Evolutionary conservation across 2,113 vertebrate genomes (phyloP), one percentile per base, ranked within the genome.

Genomic region (Brienomyrus longianalis): DNA sequence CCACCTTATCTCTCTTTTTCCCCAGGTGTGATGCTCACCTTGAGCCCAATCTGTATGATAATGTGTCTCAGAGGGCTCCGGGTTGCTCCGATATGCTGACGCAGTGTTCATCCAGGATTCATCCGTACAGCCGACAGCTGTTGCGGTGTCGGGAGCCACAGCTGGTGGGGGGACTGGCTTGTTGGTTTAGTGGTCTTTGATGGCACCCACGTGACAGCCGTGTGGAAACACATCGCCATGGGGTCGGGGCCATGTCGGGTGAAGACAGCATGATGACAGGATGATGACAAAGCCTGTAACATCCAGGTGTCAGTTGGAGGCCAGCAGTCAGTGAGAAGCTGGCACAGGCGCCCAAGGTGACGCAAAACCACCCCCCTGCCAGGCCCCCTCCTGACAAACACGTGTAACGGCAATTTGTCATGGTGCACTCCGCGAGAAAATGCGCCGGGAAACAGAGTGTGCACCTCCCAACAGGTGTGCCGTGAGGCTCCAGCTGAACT

Each of bases 31-130:
- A 39, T 70, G 83, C 43, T 43, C 90, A 92, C 88, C 88, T 91
- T 91, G 87, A 91, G 83, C 50, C 89, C 86, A 70, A 23, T 91
- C 90, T 47, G 51, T 31, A 90, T 90, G 87, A 91, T 47, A 90
- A 51, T 77, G 43, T 43, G 39, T 87, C 74, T 90, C 89, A 91
- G 48, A 90, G 70, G 62, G 91, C 90, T 89, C 88, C 54, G 43
- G 31, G 90, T 88, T 91, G 89, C 92, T 90, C 90, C n/a, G 90
- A 92, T 91, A 85, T 56, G 15, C 35, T 43, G n/a, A 43, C 13
- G 74, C 74, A 7, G 74, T 43, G 74, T 2, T 80, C 74, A 80
- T 80, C 74, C 21, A 10, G 83, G n/a, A 27, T 51, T n/a, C 43
- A 86, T 27, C 47, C 1, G 4, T n/a, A 50, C 8, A 48, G n/a